phyloP scores from a whole-genome alignment of 1,140 invertebrate species.

The Phymorhynchus buccinoides region DNA sequence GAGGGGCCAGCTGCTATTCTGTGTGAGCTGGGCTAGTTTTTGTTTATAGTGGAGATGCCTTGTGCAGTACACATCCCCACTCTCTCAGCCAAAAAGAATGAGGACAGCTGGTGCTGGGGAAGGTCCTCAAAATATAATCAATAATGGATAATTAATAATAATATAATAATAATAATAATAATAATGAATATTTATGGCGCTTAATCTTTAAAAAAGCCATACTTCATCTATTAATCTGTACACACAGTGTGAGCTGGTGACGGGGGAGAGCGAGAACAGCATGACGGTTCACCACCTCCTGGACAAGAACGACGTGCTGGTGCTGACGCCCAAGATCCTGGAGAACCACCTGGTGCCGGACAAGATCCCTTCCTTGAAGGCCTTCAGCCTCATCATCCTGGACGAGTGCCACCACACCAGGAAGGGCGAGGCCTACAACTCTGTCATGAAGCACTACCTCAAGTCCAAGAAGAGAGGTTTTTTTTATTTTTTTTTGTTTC shows the following conservation, averaged over 20 bases:
- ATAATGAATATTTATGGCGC: no score
- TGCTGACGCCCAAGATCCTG: constrained; percentile 65
- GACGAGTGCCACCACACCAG: constrained; percentile 73
- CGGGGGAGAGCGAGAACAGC: constrained; percentile 52
- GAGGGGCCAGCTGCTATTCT: no score
- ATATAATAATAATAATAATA: no score
- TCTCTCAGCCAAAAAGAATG: no score
- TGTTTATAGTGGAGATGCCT: no score
- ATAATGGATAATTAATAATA: no score
- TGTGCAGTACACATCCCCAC: no score
- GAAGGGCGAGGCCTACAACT: constrained; percentile 69
- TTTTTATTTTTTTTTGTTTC: constrained; percentile 55
- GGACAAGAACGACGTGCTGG: constrained; percentile 57
- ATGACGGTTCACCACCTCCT: constrained; percentile 56
- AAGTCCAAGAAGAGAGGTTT: constrained; percentile 48
- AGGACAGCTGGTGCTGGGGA: no score
- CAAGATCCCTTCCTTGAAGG: constrained; percentile 43
- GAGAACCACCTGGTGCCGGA: constrained; percentile 56
- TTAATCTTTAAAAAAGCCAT: no score
- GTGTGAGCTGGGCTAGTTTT: no score
- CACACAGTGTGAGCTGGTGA: constrained; percentile 38
- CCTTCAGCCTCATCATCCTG: constrained; percentile 65
- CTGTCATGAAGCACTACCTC: constrained; percentile 64
- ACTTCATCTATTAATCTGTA: no score
- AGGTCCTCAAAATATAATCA: no score